phyloP scores from a whole-genome alignment of 1,140 invertebrate genomes.

The Aphelinus atriplicis region DNA sequence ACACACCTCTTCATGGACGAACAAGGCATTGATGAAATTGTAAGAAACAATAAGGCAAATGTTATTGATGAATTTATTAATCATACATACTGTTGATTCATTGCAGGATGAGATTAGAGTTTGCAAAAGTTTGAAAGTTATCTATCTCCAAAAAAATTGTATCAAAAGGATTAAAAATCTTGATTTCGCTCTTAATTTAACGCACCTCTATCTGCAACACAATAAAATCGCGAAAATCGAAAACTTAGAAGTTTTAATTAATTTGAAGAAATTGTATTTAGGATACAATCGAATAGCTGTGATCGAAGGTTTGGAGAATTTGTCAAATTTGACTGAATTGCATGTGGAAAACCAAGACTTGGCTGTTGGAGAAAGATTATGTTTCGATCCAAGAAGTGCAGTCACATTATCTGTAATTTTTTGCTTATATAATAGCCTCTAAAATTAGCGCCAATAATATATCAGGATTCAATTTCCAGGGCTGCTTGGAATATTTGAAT shows the following conservation, averaged over 20 bases:
- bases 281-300: slow-evolving; percentile 75
- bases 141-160: slow-evolving; percentile 74
- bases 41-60: slow-evolving; percentile 49
- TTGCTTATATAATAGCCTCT: too few species aligned
- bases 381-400: slow-evolving; percentile 74
- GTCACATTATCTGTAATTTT: slow-evolving; percentile 69
- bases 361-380: slow-evolving; percentile 67
- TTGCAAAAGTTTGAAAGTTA: slow-evolving; percentile 67
- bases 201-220: slow-evolving; percentile 75
- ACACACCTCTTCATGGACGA: slow-evolving; percentile 68
- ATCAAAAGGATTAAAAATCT: slow-evolving; percentile 72
- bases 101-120: slow-evolving; percentile 67
- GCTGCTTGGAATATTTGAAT: slow-evolving; percentile 63
- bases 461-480: slow-evolving; percentile 51
- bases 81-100: slow-evolving; percentile 12
- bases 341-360: slow-evolving; percentile 75
- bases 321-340: slow-evolving; percentile 71
- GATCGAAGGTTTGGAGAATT: slow-evolving; percentile 73
- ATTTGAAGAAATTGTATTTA: slow-evolving; percentile 74
- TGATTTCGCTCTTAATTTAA: slow-evolving; percentile 68
- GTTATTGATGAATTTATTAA: slow-evolving; percentile 24
- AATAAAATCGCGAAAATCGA: slow-evolving; percentile 74
- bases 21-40: slow-evolving; percentile 64
- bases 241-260: slow-evolving; percentile 69
- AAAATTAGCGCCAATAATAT: slow-evolving; percentile 37